Conservation (phyloP, 2,888 invertebrate genomes). For the Tetrapedia diversipes region DNA sequence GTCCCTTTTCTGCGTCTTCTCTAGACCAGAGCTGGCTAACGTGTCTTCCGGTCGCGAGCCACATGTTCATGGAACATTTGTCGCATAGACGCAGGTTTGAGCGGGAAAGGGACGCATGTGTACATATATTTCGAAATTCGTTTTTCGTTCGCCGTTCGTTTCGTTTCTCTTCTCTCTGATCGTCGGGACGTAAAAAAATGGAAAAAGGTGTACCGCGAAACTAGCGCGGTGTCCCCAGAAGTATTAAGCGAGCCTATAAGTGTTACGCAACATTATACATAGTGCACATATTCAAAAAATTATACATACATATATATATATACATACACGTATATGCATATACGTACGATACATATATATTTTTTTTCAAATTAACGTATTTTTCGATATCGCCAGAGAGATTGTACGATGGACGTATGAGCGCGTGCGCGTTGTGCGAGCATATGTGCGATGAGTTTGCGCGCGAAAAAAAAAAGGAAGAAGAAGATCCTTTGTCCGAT, state of each 20-base stretch:
- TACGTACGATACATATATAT: constrained; percentile 61
- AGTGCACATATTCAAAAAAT: constrained; percentile 60
- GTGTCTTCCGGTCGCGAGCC: no score
- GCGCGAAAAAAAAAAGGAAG: constrained; percentile 25
- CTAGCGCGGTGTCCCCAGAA: constrained; percentile 58
- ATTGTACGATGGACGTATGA: constrained; percentile 24
- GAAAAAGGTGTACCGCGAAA: constrained; percentile 4
- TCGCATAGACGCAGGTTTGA: constrained; percentile 55
- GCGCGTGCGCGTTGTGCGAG: neutral
- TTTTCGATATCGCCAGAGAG: constrained; percentile 68
- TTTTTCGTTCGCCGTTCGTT: neutral
- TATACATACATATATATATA: constrained; percentile 60
- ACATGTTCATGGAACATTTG: constrained; percentile 57
- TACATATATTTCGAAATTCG: constrained; percentile 23
- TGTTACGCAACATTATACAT: constrained; percentile 72
- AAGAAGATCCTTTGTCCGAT: constrained; percentile 5
- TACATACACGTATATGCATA: constrained; percentile 58
- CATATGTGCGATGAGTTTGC: neutral
- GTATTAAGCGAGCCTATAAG: constrained; percentile 73
- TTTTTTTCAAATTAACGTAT: constrained; percentile 72
- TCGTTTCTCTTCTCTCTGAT: neutral
- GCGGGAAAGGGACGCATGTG: constrained; percentile 3
- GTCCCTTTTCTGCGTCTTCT: constrained; percentile 27
- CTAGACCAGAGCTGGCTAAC: constrained; percentile 31
- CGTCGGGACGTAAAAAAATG: constrained; percentile 28